Percentiles rank a stretch among this genome's conserved stretches.
Conservation (phyloP, 2,888 invertebrate genomes). For the Hirtodrosophila confusa region DNA sequence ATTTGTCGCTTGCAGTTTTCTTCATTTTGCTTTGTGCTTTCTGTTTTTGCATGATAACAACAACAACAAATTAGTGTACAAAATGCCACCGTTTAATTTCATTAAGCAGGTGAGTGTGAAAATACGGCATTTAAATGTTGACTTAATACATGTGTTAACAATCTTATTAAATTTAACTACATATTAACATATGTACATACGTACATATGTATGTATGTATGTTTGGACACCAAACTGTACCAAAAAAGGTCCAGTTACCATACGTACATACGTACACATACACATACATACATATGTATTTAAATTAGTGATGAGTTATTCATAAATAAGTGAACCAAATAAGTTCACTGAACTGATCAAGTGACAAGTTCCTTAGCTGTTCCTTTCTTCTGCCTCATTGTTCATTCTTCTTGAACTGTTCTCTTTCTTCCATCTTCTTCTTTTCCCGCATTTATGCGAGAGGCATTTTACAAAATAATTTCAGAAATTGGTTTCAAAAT, state of each 20-base stretch:
- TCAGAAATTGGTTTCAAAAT: too few relatives aligned
- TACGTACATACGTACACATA: background rate
- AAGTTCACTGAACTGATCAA: too few relatives aligned
- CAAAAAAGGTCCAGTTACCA: too few relatives aligned
- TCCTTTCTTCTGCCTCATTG: too few relatives aligned
- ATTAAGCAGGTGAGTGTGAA: slow-evolving; percentile 79
- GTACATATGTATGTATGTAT: background rate
- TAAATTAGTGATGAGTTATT: too few relatives aligned
- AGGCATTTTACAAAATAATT: too few relatives aligned
- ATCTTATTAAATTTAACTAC: slow-evolving; percentile 21
- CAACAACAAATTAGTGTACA: slow-evolving; percentile 48
- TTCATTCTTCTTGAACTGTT: too few relatives aligned
- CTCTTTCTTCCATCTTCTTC: too few relatives aligned
- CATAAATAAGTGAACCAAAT: too few relatives aligned
- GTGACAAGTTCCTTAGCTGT: too few relatives aligned
- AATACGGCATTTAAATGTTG: slow-evolving; percentile 44
- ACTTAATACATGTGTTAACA: slow-evolving; percentile 43
- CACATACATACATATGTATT: too few relatives aligned
- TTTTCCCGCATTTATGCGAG: too few relatives aligned
- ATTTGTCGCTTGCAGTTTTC: slow-evolving; percentile 37
- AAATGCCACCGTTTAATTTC: slow-evolving; percentile 80
- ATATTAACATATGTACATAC: slow-evolving; percentile 2
- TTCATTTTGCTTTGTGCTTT: slow-evolving; percentile 44
- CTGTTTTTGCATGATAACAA: slow-evolving; percentile 43
- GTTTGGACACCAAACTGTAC: background rate